phyloP scores from a whole-genome alignment of 1,140 invertebrate genomes.

The Geopemphigus sp. region DNA sequence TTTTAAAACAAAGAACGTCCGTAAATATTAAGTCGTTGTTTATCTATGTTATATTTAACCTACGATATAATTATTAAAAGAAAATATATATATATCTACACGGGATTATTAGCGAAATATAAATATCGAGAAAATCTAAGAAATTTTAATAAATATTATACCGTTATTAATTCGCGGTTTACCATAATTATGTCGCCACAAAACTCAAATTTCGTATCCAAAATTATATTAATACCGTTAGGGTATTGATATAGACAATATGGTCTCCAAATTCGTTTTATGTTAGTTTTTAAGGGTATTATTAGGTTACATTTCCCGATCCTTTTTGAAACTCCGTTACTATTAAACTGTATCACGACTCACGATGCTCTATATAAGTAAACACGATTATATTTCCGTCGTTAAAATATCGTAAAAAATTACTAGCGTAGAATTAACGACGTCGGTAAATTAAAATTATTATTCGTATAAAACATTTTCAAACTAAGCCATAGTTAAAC shows the following conservation, averaged over 20 bases:
- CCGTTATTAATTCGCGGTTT: not conserved
- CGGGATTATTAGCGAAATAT: not conserved
- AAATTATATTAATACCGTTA: not conserved
- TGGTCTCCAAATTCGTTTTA: not conserved
- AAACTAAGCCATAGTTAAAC: not conserved
- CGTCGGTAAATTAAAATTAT: slow-evolving; percentile 22
- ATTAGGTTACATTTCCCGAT: slow-evolving; percentile 5
- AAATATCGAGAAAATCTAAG: not conserved
- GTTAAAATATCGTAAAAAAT: slow-evolving; percentile 45
- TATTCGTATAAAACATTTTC: slow-evolving; percentile 1
- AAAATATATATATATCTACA: too few relatives aligned
- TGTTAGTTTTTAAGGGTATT: slow-evolving; percentile 20
- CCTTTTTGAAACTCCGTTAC: slow-evolving; percentile 23
- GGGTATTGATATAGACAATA: not conserved
- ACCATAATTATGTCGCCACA: not conserved
- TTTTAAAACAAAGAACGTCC: too few relatives aligned
- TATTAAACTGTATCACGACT: slow-evolving; percentile 21
- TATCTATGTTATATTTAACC: too few relatives aligned
- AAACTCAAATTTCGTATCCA: not conserved
- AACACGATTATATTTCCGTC: slow-evolving; percentile 24
- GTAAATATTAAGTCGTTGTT: too few relatives aligned
- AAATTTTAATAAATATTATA: slow-evolving; percentile 21
- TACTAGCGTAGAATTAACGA: slow-evolving; percentile 9
- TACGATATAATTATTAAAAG: too few relatives aligned
- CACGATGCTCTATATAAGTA: slow-evolving; percentile 8